Conservation (phyloP, 2,888 invertebrate genomes). For the Andrena trimmerana region DNA sequence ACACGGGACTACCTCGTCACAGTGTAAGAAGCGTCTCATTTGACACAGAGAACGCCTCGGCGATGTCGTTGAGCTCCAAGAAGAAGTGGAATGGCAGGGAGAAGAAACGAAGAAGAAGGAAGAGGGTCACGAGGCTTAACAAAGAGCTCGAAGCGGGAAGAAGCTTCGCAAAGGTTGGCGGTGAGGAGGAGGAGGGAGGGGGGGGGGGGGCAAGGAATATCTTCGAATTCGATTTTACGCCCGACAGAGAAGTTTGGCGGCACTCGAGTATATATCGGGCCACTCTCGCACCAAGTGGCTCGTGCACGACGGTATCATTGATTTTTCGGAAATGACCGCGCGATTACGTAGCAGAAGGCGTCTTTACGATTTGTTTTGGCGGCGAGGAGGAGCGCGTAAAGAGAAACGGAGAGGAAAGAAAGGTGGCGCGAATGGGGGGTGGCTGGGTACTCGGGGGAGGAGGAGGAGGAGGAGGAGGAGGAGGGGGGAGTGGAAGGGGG, state of each 20-base stretch:
- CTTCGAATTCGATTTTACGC: slow-evolving; percentile 49
- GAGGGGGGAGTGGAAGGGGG: not conserved
- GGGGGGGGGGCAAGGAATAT: not conserved
- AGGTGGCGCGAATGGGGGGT: slow-evolving; percentile 23
- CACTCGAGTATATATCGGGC: slow-evolving; percentile 15
- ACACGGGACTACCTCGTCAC: slow-evolving; percentile 21
- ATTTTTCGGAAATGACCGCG: slow-evolving; percentile 71
- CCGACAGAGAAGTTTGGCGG: slow-evolving; percentile 16
- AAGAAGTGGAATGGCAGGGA: not conserved
- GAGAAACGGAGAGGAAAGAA: slow-evolving; percentile 55
- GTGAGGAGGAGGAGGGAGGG: no score
- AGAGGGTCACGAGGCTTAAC: slow-evolving; percentile 39
- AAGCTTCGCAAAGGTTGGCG: not conserved
- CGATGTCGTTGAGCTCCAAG: slow-evolving; percentile 43
- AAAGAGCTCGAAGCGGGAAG: slow-evolving; percentile 32
- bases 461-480: not conserved
- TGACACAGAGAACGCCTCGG: slow-evolving; percentile 30
- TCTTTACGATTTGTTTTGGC: slow-evolving; percentile 83
- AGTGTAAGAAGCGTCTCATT: slow-evolving; percentile 36
- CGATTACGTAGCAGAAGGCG: slow-evolving; percentile 71
- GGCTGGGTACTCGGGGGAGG: slow-evolving; percentile 20
- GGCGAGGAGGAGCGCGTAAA: slow-evolving; percentile 71
- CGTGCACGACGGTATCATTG: slow-evolving; percentile 59
- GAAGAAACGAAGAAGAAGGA: not conserved
- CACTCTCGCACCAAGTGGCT: slow-evolving; percentile 15